phyloP scores from a whole-genome alignment of 2,113 vertebrate species.

The Pseudorhombus dupliciocellatus region DNA sequence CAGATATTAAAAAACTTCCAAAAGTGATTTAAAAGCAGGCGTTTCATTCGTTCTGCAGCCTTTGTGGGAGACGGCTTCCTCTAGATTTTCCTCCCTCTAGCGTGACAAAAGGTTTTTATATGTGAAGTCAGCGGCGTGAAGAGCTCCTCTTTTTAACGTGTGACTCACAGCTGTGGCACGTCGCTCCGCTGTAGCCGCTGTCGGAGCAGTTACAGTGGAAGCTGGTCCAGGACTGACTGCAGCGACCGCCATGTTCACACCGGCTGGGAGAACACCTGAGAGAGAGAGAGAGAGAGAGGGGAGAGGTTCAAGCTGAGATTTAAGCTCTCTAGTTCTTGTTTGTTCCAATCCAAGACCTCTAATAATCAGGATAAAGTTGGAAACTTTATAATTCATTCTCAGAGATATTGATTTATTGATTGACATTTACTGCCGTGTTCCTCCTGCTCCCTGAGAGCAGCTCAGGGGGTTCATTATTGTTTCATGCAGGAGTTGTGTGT shows the following conservation, averaged over 20 bases:
- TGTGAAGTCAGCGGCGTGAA: too few relatives aligned
- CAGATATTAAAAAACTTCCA: neutral
- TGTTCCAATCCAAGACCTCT: neutral
- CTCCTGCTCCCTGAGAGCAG: neutral
- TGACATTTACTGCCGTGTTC: too few relatives aligned
- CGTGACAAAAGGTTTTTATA: neutral
- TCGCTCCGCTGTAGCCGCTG: conserved; percentile 90
- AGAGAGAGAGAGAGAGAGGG: neutral
- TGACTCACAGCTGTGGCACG: conserved; percentile 88
- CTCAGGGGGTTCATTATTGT: neutral
- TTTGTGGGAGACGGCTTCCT: too few relatives aligned
- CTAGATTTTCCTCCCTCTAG: too few relatives aligned
- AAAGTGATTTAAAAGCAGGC: neutral
- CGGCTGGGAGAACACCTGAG: conserved; percentile 91
- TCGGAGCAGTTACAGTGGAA: conserved; percentile 91
- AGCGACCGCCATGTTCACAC: conserved; percentile 91
- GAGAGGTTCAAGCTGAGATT: neutral
- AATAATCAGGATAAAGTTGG: too few relatives aligned
- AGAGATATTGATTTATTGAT: too few relatives aligned
- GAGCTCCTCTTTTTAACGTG: too few relatives aligned
- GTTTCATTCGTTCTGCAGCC: too few relatives aligned
- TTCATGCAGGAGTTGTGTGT: neutral
- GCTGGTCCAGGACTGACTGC: conserved; percentile 90
- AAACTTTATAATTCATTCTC: too few relatives aligned
- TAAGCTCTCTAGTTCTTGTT: too few relatives aligned